Percentiles rank a stretch among this genome's conserved stretches.
phyloP scores from a whole-genome alignment of 2,113 vertebrate species.

The Notarius lentiginosus region DNA sequence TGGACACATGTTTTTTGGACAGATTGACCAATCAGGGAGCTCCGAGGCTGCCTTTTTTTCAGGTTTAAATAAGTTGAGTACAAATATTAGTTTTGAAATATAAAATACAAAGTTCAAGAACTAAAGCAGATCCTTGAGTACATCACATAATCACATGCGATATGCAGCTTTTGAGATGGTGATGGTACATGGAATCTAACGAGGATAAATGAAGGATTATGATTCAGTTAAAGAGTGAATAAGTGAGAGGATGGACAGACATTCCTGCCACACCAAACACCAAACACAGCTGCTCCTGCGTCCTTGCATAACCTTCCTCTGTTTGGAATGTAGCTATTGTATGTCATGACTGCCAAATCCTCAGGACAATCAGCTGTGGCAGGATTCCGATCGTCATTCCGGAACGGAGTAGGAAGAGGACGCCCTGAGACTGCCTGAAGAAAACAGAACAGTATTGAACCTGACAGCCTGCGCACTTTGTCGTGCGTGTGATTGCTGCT shows the following conservation, averaged over 20 bases:
- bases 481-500: not conserved
- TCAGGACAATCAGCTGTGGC: conserved; percentile 47
- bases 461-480: not conserved
- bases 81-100: not conserved
- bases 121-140: not conserved
- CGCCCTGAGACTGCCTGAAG: not conserved
- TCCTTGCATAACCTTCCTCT: conserved; percentile 53
- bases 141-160: not conserved
- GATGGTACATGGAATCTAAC: not conserved
- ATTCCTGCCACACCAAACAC: conserved; percentile 41
- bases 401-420: not conserved
- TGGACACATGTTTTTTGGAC: not conserved
- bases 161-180: not conserved
- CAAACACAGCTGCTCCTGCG: conserved; percentile 66
- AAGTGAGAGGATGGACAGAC: conserved; percentile 50
- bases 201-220: conserved; percentile 44
- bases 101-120: not conserved
- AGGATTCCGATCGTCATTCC: conserved; percentile 18
- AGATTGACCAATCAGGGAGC: not conserved
- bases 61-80: not conserved
- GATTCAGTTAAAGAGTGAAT: conserved; percentile 43
- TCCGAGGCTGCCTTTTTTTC: not conserved
- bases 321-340: conserved; percentile 33
- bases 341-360: conserved; percentile 48
- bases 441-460: not conserved